These are phyloP conservation scores for Lasioglossum villosulum DNA, from an alignment of 2,888 invertebrate species.

Conservation along the genomic window DNA sequence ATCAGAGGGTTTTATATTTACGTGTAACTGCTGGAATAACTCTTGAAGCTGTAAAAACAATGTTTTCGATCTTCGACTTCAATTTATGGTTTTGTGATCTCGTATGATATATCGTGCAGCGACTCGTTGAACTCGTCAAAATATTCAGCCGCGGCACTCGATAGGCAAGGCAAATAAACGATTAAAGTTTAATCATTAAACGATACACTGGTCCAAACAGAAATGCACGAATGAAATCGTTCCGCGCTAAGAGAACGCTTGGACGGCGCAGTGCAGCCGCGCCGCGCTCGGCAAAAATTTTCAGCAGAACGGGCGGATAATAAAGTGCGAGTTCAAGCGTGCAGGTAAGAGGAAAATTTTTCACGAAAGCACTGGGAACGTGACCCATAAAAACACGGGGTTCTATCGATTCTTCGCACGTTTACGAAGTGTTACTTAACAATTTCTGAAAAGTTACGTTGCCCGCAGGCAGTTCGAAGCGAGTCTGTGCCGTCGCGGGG, in stretches of 20 bases:
- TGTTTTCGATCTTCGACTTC: neutral
- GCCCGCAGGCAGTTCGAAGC: conserved; percentile 33
- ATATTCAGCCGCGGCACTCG: neutral
- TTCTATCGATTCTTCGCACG: conserved; percentile 18
- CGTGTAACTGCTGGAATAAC: neutral
- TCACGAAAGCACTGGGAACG: neutral
- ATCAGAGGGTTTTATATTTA: neutral
- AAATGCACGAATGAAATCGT: neutral
- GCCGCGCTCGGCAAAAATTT: neutral
- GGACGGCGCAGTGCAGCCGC: neutral
- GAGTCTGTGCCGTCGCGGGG: neutral
- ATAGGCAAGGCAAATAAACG: neutral
- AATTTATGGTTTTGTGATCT: neutral
- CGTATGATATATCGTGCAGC: neutral
- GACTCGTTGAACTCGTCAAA: neutral
- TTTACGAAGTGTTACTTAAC: conserved; percentile 38
- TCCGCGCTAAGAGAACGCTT: neutral
- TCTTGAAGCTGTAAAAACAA: neutral
- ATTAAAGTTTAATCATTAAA: neutral
- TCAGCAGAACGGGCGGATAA: neutral
- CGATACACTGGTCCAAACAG: neutral
- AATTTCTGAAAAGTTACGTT: conserved; percentile 41
- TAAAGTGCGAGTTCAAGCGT: neutral
- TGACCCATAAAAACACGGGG: conserved; percentile 17
- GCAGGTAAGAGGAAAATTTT: conserved; percentile 3